These are phyloP conservation scores for Dendroctonus ponderosae DNA, from an alignment of 1,140 invertebrate genomes.

Conservation along the genomic window DNA sequence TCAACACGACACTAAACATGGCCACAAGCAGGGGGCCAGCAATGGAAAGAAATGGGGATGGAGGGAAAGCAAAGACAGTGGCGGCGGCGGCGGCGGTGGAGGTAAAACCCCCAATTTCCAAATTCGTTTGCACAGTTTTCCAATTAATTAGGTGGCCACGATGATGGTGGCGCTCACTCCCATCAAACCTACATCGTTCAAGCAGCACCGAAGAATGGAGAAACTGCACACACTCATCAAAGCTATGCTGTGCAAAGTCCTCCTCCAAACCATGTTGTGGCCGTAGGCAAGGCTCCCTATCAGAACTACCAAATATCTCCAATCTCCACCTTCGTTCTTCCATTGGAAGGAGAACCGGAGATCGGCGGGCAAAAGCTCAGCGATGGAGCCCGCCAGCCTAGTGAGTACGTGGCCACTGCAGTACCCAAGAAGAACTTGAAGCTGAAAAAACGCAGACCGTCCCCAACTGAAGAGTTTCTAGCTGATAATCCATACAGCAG, in stretches of 20 bases:
- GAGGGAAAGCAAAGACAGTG: conserved; percentile 44
- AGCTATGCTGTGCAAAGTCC: conserved; percentile 24
- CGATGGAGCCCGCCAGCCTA: not conserved
- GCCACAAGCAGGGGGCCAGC: conserved; percentile 53
- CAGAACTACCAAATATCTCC: not conserved
- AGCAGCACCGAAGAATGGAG: conserved; percentile 3
- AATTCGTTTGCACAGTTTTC: not conserved
- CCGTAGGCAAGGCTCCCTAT: not conserved
- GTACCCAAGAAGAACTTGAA: not conserved
- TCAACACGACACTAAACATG: conserved; percentile 52
- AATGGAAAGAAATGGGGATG: conserved; percentile 60
- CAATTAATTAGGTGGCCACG: conserved; percentile 8
- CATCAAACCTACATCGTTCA: conserved; percentile 23
- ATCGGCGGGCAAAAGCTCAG: not conserved
- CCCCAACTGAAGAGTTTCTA: conserved; percentile 12
- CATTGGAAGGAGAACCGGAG: conserved; percentile 12
- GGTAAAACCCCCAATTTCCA: not conserved
- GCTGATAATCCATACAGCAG: conserved; percentile 11
- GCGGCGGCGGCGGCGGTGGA: conserved; percentile 32
- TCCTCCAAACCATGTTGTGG: not conserved
- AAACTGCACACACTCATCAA: conserved; percentile 17
- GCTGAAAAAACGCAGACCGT: conserved; percentile 7
- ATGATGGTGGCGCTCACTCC: conserved; percentile 17
- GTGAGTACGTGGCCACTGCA: not conserved
- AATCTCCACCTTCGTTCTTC: not conserved